These are phyloP conservation scores for Cyanoderma ruficeps DNA, from an alignment of 2,113 vertebrate species.

Conservation along the genomic window DNA sequence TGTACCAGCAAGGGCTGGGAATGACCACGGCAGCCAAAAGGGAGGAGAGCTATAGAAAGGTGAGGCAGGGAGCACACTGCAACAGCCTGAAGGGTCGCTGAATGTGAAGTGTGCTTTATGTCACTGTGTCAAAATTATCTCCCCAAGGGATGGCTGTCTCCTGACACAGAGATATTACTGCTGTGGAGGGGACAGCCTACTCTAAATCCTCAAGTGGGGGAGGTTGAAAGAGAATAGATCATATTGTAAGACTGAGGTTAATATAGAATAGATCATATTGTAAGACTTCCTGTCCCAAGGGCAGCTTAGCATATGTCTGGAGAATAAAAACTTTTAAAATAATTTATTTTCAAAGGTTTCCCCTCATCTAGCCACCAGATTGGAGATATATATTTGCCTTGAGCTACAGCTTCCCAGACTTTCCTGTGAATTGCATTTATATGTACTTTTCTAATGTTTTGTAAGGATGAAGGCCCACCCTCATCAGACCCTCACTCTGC, in stretches of 20 bases:
- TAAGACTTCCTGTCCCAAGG: constrained; percentile 24
- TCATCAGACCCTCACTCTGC: not conserved
- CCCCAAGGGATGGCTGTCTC: constrained; percentile 25
- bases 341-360: constrained; percentile 2
- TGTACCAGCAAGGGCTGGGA: constrained; percentile 20
- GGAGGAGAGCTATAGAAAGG: constrained; percentile 56
- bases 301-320: not conserved
- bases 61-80: constrained; percentile 27
- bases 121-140: constrained; percentile 52
- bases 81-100: constrained; percentile 5
- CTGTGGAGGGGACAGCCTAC: not conserved
- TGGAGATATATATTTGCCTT: not conserved
- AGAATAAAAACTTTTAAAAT: constrained; percentile 19
- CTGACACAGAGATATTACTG: not conserved
- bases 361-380: not conserved
- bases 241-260: not conserved
- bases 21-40: constrained; percentile 11
- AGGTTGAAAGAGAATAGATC: constrained; percentile 37
- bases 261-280: not conserved
- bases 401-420: not conserved
- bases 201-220: constrained; percentile 45
- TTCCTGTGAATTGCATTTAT: not conserved
- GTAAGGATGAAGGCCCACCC: not conserved
- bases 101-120: constrained; percentile 54
- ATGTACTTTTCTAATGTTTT: not conserved